phyloP scores from a whole-genome alignment of 2,888 invertebrate species.

The Mesodorylaimus sp. region DNA sequence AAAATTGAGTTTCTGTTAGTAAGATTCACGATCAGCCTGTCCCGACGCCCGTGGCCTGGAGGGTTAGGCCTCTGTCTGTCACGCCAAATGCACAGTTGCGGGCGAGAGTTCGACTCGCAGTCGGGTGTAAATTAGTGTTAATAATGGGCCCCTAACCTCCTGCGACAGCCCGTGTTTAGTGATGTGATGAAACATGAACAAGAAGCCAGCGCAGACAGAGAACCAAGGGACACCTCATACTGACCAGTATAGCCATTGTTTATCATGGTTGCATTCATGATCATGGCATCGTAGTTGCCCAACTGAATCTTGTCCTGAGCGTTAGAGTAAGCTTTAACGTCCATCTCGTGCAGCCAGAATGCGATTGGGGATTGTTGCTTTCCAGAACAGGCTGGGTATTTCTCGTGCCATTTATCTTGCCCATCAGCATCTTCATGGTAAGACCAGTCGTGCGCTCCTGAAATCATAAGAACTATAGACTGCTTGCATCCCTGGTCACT shows the following conservation, averaged over 20 bases:
- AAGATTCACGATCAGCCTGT: no score
- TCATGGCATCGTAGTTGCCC: background rate
- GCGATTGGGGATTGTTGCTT: slow-evolving; percentile 1
- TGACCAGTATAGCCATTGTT: slow-evolving; percentile 9
- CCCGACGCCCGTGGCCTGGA: no score
- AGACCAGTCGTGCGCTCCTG: background rate
- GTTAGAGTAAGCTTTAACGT: background rate
- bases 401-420: slow-evolving; percentile 1
- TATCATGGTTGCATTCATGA: background rate
- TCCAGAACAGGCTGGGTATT: background rate
- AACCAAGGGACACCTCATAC: no score
- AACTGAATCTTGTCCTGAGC: background rate
- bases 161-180: no score
- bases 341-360: slow-evolving; percentile 5
- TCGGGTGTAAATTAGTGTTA: no score
- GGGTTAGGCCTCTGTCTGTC: no score
- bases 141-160: no score
- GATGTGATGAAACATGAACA: no score
- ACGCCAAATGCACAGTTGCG: no score
- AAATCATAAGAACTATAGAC: background rate
- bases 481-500: background rate
- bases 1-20: no score
- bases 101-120: no score
- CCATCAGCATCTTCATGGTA: background rate
- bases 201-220: no score